Percentiles rank a stretch among this genome's conserved stretches.
phyloP scores from a whole-genome alignment of 2,113 vertebrate species.

The Onychostoma macrolepis region DNA sequence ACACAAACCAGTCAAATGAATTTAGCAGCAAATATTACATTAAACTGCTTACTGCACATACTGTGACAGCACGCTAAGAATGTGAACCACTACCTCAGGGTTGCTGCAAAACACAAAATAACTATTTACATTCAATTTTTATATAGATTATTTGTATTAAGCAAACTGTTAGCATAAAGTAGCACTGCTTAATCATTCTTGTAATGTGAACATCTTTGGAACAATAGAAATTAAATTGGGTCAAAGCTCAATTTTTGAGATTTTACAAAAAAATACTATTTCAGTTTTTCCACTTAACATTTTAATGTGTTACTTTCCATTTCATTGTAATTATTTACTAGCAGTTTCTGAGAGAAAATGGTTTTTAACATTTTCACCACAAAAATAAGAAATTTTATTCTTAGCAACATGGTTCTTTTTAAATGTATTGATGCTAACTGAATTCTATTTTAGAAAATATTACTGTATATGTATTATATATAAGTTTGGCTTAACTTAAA shows the following conservation, averaged over 20 bases:
- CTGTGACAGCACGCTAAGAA: not conserved
- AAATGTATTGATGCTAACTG: not conserved
- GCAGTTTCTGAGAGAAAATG: too few relatives aligned
- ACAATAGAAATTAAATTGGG: not conserved
- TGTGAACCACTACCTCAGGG: not conserved
- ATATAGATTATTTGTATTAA: not conserved
- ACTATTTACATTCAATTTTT: not conserved
- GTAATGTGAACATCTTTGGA: not conserved
- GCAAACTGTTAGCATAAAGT: not conserved
- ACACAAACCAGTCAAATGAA: slow-evolving; percentile 10
- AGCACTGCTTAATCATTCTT: too few relatives aligned
- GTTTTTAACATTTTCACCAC: not conserved
- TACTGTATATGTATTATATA: not conserved
- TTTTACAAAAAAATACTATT: not conserved
- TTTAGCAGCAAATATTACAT: slow-evolving; percentile 36
- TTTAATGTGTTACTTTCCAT: not conserved
- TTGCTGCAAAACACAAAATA: not conserved
- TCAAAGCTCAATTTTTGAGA: too few relatives aligned
- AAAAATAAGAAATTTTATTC: not conserved
- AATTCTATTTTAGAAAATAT: not conserved
- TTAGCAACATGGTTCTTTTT: not conserved
- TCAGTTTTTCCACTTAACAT: too few relatives aligned
- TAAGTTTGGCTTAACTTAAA: too few relatives aligned
- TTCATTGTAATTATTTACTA: not conserved
- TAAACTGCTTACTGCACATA: slow-evolving; percentile 32